phyloP scores from a whole-genome alignment of 2,797 vertebrate species.

The Apodemus agrarius region DNA sequence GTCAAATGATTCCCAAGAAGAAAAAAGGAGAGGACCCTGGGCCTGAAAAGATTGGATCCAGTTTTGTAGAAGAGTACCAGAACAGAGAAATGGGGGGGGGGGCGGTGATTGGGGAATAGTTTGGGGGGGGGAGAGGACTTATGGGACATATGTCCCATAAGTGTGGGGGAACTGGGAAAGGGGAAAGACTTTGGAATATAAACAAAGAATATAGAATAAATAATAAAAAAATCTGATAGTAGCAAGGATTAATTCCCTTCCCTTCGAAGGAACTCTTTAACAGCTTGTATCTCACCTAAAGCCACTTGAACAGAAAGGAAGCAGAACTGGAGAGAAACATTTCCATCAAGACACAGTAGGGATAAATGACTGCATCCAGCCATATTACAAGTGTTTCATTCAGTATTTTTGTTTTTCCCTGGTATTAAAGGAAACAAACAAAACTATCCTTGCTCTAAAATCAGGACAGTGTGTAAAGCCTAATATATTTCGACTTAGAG shows the following conservation, averaged over 20 bases:
- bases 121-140: no score
- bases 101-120: no score
- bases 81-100: no score
- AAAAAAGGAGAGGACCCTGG: no score
- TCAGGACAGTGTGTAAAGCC: constrained; percentile 40
- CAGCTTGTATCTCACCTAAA: constrained; percentile 54
- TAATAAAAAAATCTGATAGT: constrained; percentile 59
- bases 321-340: constrained; percentile 9
- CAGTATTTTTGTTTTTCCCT: constrained; percentile 27
- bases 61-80: no score
- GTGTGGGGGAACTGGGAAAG: no score
- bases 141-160: no score
- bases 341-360: background rate
- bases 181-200: no score
- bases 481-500: background rate
- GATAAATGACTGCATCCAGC: constrained; percentile 1
- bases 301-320: constrained; percentile 48
- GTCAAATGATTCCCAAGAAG: no score
- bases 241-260: constrained; percentile 57
- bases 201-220: no score
- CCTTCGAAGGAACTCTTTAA: constrained; percentile 56
- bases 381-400: constrained; percentile 69
- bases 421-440: constrained; percentile 21
- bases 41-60: no score
- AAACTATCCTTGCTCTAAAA: constrained; percentile 1